A percentile compares a stretch with the other conserved stretches of the same genome.
Evolutionary conservation across 2,888 invertebrate genomes (phyloP).

Genomic region (Cantharis flavilabris): DNA sequence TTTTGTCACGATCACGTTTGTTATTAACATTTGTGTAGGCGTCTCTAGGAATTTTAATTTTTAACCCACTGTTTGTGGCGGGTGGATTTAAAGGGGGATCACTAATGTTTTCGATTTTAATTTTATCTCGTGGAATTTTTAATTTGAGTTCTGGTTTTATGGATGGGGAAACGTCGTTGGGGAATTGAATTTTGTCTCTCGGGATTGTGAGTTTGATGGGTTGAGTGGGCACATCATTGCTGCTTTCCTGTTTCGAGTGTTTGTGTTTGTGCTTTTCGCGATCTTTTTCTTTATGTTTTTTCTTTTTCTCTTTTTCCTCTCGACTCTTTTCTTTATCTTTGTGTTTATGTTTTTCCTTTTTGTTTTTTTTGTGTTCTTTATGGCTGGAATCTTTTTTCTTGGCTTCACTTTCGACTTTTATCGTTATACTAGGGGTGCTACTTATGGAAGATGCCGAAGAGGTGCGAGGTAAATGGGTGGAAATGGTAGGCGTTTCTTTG

Average conservation of each 20-base stretch:
- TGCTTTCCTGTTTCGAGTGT: conserved; percentile 41
- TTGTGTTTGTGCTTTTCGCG: conserved; percentile 50
- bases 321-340: conserved; percentile 71
- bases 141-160: conserved; percentile 67
- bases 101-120: conserved; percentile 61
- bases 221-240: conserved; percentile 49
- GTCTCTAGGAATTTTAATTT: conserved; percentile 82
- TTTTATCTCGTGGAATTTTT: conserved; percentile 78
- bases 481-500: conserved; percentile 59
- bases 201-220: conserved; percentile 63
- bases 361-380: conserved; percentile 65
- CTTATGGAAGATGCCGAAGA: conserved; percentile 13
- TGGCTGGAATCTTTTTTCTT: conserved; percentile 47
- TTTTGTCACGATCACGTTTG: conserved; percentile 52
- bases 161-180: conserved; percentile 30
- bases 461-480: conserved; percentile 35
- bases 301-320: conserved; percentile 71
- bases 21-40: conserved; percentile 42
- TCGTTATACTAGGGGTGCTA: conserved; percentile 45
- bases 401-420: conserved; percentile 50
- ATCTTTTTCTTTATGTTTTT: conserved; percentile 76
- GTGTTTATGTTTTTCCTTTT: conserved; percentile 78
- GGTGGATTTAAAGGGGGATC: conserved; percentile 45
- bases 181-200: conserved; percentile 61
- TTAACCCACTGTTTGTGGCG: conserved; percentile 57